Percentiles rank a stretch among this genome's conserved stretches.
phyloP scores from a whole-genome alignment of 2,888 invertebrate genomes.

The Myopa testacea region DNA sequence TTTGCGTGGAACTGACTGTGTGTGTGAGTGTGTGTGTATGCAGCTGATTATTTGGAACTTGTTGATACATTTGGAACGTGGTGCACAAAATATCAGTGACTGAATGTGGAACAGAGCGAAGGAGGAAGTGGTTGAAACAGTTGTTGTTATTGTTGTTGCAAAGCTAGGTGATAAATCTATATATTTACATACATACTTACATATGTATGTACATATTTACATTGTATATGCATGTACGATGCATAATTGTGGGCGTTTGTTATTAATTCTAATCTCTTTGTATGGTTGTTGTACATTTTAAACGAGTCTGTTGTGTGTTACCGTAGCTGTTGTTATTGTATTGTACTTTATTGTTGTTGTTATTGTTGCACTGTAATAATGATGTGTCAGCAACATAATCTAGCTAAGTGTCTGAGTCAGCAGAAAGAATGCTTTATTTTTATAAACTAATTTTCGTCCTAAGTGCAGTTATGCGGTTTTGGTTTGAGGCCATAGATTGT shows the following conservation, averaged over 20 bases:
- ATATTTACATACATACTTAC: background rate
- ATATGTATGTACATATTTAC: background rate
- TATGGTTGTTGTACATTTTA: background rate
- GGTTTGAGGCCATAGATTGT: too few relatives aligned
- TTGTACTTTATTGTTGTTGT: constrained; percentile 1
- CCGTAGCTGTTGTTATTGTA: constrained; percentile 25
- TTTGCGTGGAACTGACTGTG: background rate
- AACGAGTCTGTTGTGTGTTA: constrained; percentile 40
- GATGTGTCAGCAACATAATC: background rate
- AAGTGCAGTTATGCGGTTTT: too few relatives aligned
- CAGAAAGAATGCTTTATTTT: background rate
- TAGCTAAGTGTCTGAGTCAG: background rate
- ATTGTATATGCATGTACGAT: background rate
- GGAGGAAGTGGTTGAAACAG: too few relatives aligned
- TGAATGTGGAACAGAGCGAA: background rate
- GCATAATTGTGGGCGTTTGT: background rate
- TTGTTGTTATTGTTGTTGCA: too few relatives aligned
- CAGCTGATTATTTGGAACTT: background rate
- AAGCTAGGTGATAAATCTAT: background rate
- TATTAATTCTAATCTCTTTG: background rate
- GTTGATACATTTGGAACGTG: background rate
- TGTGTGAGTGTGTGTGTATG: background rate
- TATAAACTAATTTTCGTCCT: too few relatives aligned
- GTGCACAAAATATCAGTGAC: background rate
- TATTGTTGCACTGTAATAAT: background rate